Conservation (phyloP, 2,888 invertebrate species). For the Aleiodes leptofemur region DNA sequence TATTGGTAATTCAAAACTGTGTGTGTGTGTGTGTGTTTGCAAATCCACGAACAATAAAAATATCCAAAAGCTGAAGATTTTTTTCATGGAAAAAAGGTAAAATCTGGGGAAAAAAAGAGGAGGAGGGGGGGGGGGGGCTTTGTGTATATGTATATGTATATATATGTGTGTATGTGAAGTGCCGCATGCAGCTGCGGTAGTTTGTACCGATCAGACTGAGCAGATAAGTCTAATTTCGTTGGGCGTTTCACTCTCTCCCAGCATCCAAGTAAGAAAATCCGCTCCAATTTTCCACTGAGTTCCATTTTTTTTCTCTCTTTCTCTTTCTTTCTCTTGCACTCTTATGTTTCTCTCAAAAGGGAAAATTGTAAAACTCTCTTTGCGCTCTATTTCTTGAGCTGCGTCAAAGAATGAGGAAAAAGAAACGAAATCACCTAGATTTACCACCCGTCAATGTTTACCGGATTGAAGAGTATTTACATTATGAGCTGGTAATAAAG, state of each 20-base stretch:
- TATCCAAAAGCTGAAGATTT: constrained; percentile 31
- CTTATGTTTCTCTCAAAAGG: neutral
- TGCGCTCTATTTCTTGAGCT: constrained; percentile 13
- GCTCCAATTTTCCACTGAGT: constrained; percentile 69
- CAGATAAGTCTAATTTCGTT: constrained; percentile 73
- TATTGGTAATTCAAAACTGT: constrained; percentile 56
- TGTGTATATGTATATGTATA: neutral
- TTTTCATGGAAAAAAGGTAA: constrained; percentile 34
- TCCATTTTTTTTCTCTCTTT: constrained; percentile 64
- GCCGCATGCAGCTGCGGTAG: constrained; percentile 53
- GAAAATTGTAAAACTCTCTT: constrained; percentile 5
- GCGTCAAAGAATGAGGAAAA: constrained; percentile 12
- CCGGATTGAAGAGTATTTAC: constrained; percentile 50
- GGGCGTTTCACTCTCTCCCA: constrained; percentile 39
- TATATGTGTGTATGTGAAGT: neutral
- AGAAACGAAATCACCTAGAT: constrained; percentile 53
- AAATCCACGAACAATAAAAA: constrained; percentile 60
- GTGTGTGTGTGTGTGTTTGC: constrained; percentile 61
- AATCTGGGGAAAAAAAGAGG: constrained; percentile 4
- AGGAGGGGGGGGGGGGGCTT: neutral
- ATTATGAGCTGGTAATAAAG: constrained; percentile 48
- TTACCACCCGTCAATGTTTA: constrained; percentile 60
- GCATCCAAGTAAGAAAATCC: constrained; percentile 61
- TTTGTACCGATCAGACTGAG: constrained; percentile 61
- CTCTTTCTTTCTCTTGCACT: constrained; percentile 12